Base-by-base conservation (phyloP, 2,113 vertebrate species). In the Eublepharis macularius region DNA sequence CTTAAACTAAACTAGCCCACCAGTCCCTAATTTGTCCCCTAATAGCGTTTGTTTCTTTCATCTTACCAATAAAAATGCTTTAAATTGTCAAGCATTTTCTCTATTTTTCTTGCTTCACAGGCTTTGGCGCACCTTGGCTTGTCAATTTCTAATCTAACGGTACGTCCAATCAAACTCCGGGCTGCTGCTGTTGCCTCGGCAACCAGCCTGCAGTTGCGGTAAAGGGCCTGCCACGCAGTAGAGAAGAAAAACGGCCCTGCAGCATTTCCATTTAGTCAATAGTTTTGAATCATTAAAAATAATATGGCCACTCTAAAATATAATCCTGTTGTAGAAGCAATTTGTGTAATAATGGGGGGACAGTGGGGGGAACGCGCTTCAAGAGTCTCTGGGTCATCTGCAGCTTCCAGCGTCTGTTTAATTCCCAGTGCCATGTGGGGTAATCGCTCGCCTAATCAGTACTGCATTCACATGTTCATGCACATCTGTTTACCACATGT, bases 141-240 rank as follows among this genome's bases (percentile, higher is more conserved):
- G 93, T 87, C 90, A 93, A 89, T 82, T 90, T 84, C 65, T 89
- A 83, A 84, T 85, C 92, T 86, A 86, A 88, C 69, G 1, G 10
- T 21, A 17, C 77, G 26, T 73, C 93, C 94, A 93, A 82, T 94
- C 94, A 76, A 10, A 0, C 86, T 69, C 90, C 86, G 81, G 91
- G 89, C 94, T 88, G 57, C 80, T 79, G 36, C 65, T 74, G 96
- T 96, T 96, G 93, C 95, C 95, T 88, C 87, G 94, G 95, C 95
- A 96, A 96, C 95, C 85, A 84, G 84, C 88, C 66, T 91, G 90
- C 80, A 41, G 49, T 80, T 13, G 0, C 45, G 60, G 0, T 3
- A 90, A 90, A 57, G 82, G 43, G 65, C 83, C 89, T 13, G 90
- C 92, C 92, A 87, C 91, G 1, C 43, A 86, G 86, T 88, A 88